These are phyloP conservation scores for Torymus aiolomorphi DNA, from an alignment of 2,888 invertebrate genomes.

Conservation along the genomic window DNA sequence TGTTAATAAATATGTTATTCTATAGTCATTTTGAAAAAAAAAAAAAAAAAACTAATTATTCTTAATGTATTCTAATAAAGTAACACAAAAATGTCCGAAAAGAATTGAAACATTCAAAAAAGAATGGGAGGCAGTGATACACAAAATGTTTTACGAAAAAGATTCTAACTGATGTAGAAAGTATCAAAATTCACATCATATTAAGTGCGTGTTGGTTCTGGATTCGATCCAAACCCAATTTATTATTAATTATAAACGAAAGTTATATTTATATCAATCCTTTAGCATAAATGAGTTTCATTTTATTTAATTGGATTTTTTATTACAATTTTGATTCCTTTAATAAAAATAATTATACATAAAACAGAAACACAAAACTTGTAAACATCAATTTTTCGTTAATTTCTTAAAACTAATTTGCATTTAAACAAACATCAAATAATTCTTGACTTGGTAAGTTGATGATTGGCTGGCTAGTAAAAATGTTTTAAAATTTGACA, in stretches of 20 bases:
- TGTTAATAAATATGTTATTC: conserved; percentile 66
- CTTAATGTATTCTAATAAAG: conserved; percentile 62
- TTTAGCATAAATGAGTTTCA: conserved; percentile 70
- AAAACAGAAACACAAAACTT: conserved; percentile 17
- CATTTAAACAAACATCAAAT: no score
- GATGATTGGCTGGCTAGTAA: neutral
- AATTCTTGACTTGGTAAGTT: no score
- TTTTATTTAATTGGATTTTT: conserved; percentile 65
- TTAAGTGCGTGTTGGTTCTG: conserved; percentile 64
- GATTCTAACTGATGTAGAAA: conserved; percentile 51
- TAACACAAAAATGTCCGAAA: conserved; percentile 45
- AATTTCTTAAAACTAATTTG: conserved; percentile 1
- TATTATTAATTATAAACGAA: conserved; percentile 68
- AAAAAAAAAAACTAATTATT: conserved; percentile 64
- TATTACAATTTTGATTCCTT: conserved; percentile 52
- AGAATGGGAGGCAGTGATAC: conserved; percentile 46
- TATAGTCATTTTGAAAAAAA: conserved; percentile 64
- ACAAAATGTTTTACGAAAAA: conserved; percentile 49
- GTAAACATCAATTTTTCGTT: conserved; percentile 11
- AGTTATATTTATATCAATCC: conserved; percentile 73
- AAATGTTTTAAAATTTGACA: neutral
- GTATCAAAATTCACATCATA: conserved; percentile 57
- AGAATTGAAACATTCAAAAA: conserved; percentile 26
- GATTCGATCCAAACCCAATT: conserved; percentile 64
- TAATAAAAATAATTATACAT: conserved; percentile 49